These are phyloP conservation scores for Kryptopterus vitreolus DNA, from an alignment of 2,797 vertebrate genomes.

Conservation along the genomic window DNA sequence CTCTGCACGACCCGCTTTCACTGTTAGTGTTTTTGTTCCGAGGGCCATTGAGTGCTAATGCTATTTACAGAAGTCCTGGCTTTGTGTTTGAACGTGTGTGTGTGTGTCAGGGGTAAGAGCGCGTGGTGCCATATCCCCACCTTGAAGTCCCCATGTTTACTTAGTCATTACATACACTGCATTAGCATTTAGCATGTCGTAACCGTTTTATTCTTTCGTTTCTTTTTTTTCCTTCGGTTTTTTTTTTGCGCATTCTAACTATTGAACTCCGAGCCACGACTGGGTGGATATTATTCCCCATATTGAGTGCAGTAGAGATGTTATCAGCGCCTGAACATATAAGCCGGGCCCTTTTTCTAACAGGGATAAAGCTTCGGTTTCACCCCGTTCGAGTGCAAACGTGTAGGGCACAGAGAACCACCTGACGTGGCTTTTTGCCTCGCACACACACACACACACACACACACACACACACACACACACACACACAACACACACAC, in stretches of 20 bases:
- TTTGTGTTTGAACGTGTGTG: constrained; percentile 32
- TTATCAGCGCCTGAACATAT: constrained; percentile 73
- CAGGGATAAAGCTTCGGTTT: constrained; percentile 76
- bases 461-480: constrained; percentile 7
- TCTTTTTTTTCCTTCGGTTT: constrained; percentile 54
- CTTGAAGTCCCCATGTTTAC: constrained; percentile 64
- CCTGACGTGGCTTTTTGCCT: constrained; percentile 18
- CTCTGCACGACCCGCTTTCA: constrained; percentile 11
- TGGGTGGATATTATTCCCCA: constrained; percentile 68
- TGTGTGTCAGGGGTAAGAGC: constrained; percentile 27
- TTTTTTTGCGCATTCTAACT: constrained; percentile 59
- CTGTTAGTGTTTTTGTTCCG: constrained; percentile 37
- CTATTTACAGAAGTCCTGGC: constrained; percentile 36
- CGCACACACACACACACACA: constrained; percentile 2
- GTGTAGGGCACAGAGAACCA: constrained; percentile 30
- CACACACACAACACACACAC: not conserved
- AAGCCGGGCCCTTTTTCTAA: constrained; percentile 73
- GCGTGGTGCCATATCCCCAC: constrained; percentile 48
- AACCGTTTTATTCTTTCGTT: constrained; percentile 59
- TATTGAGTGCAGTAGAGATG: constrained; percentile 73
- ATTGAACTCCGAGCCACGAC: constrained; percentile 57
- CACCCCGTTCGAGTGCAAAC: constrained; percentile 51
- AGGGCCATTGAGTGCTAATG: constrained; percentile 36
- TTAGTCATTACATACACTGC: constrained; percentile 66
- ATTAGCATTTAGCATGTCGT: constrained; percentile 63